Conservation (phyloP, 2,888 invertebrate species). For the Lucinisca nassula region DNA sequence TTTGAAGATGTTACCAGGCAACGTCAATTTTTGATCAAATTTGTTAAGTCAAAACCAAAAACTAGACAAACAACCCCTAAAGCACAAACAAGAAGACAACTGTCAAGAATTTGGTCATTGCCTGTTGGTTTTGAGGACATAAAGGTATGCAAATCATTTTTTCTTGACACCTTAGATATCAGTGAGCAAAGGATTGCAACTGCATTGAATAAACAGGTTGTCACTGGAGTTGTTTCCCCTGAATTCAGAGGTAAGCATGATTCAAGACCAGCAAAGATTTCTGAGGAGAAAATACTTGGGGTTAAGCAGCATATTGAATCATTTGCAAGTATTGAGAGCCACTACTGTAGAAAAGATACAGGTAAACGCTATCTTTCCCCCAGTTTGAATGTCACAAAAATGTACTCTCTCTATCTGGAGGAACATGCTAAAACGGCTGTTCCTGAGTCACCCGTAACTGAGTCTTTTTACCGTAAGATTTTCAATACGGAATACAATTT, state of each 20-base stretch:
- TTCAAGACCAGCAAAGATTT: not conserved
- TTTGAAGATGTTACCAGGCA: not conserved
- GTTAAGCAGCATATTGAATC: conserved; percentile 9
- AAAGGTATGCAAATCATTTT: conserved; percentile 15
- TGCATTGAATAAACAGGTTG: not conserved
- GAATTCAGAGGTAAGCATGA: not conserved
- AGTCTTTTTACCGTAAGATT: not conserved
- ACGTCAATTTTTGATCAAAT: not conserved
- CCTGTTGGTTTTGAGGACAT: not conserved
- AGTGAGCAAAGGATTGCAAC: not conserved
- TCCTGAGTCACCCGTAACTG: not conserved
- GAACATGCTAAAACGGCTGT: not conserved
- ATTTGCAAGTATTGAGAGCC: not conserved
- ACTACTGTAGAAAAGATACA: conserved; percentile 20
- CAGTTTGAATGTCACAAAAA: not conserved
- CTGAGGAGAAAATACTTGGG: not conserved
- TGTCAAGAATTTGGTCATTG: not conserved
- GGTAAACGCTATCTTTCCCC: not conserved
- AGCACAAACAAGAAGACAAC: not conserved
- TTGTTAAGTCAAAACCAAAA: not conserved
- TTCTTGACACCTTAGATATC: not conserved
- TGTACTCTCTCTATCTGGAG: not conserved
- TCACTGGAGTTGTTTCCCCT: not conserved
- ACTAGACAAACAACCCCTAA: not conserved
- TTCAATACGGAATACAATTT: conserved; percentile 7